A percentile compares a stretch with the other conserved stretches of the same genome.
Evolutionary conservation across 2,888 invertebrate species (phyloP).

Genomic region (Cosmopolites sordidus): DNA sequence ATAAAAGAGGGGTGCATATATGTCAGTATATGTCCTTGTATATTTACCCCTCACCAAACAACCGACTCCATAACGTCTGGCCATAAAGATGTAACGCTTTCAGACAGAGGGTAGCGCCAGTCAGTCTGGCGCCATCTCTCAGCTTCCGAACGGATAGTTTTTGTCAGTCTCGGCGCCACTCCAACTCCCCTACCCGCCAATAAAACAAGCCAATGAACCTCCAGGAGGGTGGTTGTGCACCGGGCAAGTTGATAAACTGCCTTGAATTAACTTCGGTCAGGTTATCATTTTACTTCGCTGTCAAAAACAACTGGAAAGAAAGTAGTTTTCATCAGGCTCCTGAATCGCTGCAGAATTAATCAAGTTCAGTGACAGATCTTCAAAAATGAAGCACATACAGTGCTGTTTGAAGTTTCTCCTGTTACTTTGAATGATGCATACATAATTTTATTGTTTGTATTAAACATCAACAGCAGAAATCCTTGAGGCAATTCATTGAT

Average conservation of each 20-base stretch:
- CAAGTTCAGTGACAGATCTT: too few relatives aligned
- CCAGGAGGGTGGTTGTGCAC: neutral
- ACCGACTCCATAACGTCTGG: constrained; percentile 9
- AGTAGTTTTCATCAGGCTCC: too few relatives aligned
- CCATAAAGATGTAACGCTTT: constrained; percentile 21
- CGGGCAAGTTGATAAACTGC: constrained; percentile 1
- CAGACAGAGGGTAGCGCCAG: constrained; percentile 15
- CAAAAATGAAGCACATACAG: too few relatives aligned
- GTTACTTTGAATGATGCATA: too few relatives aligned
- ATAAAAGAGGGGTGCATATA: too few relatives aligned
- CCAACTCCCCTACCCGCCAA: neutral
- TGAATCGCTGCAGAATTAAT: too few relatives aligned
- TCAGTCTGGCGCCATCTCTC: constrained; percentile 17
- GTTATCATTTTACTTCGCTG: neutral
- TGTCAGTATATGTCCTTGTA: neutral
- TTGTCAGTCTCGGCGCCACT: constrained; percentile 19
- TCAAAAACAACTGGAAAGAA: neutral
- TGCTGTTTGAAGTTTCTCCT: too few relatives aligned
- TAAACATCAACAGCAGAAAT: too few relatives aligned
- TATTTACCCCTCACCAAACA: neutral
- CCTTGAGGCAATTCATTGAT: too few relatives aligned
- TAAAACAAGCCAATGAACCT: neutral
- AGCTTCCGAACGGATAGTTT: constrained; percentile 17
- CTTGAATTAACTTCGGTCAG: neutral
- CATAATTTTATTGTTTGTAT: too few relatives aligned